Conservation (phyloP, 1,140 invertebrate species). For the Bursaphelenchus mucronatus region DNA sequence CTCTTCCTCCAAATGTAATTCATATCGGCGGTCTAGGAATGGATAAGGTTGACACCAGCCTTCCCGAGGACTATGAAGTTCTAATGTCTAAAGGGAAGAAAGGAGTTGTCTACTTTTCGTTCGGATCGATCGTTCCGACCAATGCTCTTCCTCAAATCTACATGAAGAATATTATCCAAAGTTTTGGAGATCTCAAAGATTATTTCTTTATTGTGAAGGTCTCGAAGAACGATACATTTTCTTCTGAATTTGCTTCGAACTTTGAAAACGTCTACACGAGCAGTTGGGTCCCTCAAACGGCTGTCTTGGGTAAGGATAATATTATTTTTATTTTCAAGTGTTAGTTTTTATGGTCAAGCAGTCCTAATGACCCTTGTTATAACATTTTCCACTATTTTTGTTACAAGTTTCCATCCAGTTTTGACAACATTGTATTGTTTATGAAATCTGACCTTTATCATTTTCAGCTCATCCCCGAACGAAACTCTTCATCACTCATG, state of each 20-base stretch:
- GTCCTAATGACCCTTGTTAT: no score
- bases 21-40: constrained; percentile 20
- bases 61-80: background rate
- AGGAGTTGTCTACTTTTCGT: constrained; percentile 15
- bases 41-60: background rate
- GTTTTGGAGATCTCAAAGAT: constrained; percentile 6
- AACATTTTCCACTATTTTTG: no score
- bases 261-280: constrained; percentile 6
- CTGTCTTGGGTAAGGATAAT: constrained; percentile 3
- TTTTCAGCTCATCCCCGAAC: constrained; percentile 11
- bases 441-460: background rate
- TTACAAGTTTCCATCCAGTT: background rate
- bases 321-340: no score
- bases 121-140: constrained; percentile 11
- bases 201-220: constrained; percentile 23
- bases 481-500: constrained; percentile 10
- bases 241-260: background rate
- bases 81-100: constrained; percentile 15
- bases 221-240: no score
- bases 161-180: background rate
- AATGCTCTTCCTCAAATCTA: background rate
- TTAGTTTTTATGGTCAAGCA: no score
- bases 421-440: background rate
- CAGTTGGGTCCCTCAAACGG: constrained; percentile 9
- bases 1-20: constrained; percentile 12